A percentile compares a stretch with the other conserved stretches of the same genome.
phyloP scores from a whole-genome alignment of 2,797 vertebrate species.

The Gallirallus australis region DNA sequence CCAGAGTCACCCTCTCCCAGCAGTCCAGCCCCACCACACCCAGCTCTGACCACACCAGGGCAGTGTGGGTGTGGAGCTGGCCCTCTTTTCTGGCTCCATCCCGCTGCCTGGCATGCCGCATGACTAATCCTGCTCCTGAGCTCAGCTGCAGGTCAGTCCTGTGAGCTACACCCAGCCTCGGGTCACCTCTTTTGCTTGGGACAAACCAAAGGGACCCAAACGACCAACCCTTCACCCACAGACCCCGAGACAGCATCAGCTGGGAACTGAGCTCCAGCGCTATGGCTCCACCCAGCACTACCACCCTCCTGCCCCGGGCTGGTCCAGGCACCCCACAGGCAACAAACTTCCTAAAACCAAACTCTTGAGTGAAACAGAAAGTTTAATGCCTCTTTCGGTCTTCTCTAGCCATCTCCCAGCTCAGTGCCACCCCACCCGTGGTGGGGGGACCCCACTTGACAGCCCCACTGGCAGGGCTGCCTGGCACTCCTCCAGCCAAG shows the following conservation, averaged over 20 bases:
- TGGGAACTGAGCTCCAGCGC: neutral
- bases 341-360: conserved; percentile 4
- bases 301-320: neutral
- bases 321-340: neutral
- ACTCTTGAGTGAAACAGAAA: neutral
- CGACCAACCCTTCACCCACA: neutral
- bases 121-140: neutral
- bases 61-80: neutral
- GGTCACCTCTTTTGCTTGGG: neutral
- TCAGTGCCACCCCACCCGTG: neutral
- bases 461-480: neutral
- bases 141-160: neutral
- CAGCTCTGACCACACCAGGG: neutral
- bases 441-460: accelerated
- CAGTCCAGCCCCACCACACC: neutral
- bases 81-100: neutral
- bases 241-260: accelerated
- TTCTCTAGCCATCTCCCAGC: neutral
- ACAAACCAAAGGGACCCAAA: neutral
- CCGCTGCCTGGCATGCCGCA: neutral
- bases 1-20: conserved; percentile 27
- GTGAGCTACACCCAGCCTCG: neutral
- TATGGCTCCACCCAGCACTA: accelerated
- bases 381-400: conserved; percentile 19
- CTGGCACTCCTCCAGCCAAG: neutral